Evolutionary conservation across 2,797 vertebrate genomes (phyloP), one percentile per base, ranked within the genome.

Genomic region (Karalla daura): DNA sequence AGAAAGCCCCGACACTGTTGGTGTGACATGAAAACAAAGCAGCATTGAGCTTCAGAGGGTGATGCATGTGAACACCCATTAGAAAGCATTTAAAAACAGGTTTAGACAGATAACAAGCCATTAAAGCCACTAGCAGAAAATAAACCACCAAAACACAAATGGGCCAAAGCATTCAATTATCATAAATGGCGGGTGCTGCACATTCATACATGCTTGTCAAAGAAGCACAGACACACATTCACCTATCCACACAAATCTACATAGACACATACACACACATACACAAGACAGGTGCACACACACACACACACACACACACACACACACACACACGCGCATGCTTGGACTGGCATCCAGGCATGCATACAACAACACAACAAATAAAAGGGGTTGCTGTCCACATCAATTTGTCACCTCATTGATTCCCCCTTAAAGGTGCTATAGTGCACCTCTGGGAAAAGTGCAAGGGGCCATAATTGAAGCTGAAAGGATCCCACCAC

Each of bases 351-450:
- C 79, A 80, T 39, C 63, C 74, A 80, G 73, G 74, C 70, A 63
- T 62, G 70, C 65, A 76, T 73, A 72, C 88, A 84, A 54, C 84
- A 86, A 74, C 54, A 60, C 81, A 84, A 84, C 82, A 79, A 89
- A 88, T 86, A 88, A 89, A 90, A 86, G 74, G 70, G 81, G 79
- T 69, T 80, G 84, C 89, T 91, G 90, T 91, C 91, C 80, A 85
- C 86, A 87, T 85, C 84, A 85, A 90, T 93, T 89, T 92, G 90
- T 91, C 91, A 89, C 86, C 72, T 85, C 89, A 92, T 92, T 88
- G 91, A 93, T 93, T 90, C 81, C 76, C 83, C 78, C 82, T 90
- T 90, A 87, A 91, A 92, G 65, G 80, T 73, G 78, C 82, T 76
- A 80, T 81, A 91, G 81, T 61, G 72, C 73, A 82, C 86, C 88